Evolutionary conservation across 2,888 invertebrate species (phyloP), one percentile per base, ranked within the genome.

Genomic region (Drosophila atroscutellata): DNA sequence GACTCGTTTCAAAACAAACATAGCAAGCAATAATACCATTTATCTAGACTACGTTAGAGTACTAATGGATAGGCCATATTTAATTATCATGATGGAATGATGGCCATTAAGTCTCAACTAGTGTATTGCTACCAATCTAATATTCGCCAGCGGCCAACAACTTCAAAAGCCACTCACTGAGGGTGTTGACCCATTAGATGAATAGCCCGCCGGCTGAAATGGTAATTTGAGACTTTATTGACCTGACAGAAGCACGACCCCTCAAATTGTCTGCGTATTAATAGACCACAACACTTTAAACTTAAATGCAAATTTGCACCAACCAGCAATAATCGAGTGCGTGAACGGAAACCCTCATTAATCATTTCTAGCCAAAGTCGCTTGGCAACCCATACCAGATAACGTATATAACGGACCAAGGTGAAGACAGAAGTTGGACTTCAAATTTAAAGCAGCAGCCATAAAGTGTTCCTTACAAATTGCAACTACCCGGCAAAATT

Each of bases 141-240:
- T 69, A 37, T 51, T 36, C 11, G 18, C 36, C 36, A 18, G 34
- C 20, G 54, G 42, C 45, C 36, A 68, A 24, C 37, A 54, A 78
- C 79, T 80, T 80, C 80, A 79, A 79, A 77, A 39, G 60, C 68
- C 36, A 11, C 24, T 18, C 24, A 56, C 47, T 18, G 8, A 47
- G 67, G 69, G 70, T 72, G 76, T 76, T 58, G 82, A 68, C 79
- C 86, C 83, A 76, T 88, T 86, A 74, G 64, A 51, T 32, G 59
- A 72, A 62, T 63, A 24, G 68, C 75, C 83, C 32, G 34, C 26
- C 73, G 77, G 63, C 64, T 24, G 6, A 64, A 76, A 81, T 71
- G 72, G 74, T 85, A 85, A 86, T 85, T 86, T 85, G 81, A 84
- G 83, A 71, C 70, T 78, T 75, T 76, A 76, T 82, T 76, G 74